Percentiles rank a stretch among this genome's conserved stretches.
Evolutionary conservation across 2,888 invertebrate species (phyloP).

Genomic region (Myathropa florea): DNA sequence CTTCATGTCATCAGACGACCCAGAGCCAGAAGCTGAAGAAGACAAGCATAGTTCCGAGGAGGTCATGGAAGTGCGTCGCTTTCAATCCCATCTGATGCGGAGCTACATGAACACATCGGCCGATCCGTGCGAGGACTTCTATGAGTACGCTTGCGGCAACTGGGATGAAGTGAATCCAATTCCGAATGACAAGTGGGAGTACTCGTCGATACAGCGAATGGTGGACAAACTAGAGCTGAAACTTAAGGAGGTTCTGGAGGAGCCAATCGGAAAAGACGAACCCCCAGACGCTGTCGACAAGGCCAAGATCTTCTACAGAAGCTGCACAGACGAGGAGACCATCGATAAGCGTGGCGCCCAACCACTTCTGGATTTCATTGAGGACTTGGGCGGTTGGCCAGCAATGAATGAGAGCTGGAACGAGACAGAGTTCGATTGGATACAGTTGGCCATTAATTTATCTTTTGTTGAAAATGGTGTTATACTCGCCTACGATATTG

Average conservation of each 20-base stretch:
- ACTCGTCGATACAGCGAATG: constrained; percentile 33
- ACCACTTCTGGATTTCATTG: constrained; percentile 47
- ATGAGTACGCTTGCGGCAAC: constrained; percentile 68
- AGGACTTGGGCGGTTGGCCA: constrained; percentile 67
- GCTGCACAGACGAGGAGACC: constrained; percentile 34
- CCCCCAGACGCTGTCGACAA: constrained; percentile 52
- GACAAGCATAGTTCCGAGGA: not conserved
- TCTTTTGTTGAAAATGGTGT: constrained; percentile 23
- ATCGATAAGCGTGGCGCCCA: constrained; percentile 18
- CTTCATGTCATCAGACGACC: not conserved
- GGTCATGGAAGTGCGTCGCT: not conserved
- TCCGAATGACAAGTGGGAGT: constrained; percentile 45
- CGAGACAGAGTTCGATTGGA: constrained; percentile 52
- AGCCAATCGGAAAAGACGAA: constrained; percentile 6
- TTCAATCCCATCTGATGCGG: constrained; percentile 36
- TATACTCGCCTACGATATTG: constrained; percentile 32
- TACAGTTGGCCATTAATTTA: constrained; percentile 29
- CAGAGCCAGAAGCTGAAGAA: not conserved
- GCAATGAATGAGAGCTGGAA: constrained; percentile 55
- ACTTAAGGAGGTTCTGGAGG: constrained; percentile 18
- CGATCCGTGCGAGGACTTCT: constrained; percentile 68
- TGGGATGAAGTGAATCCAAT: constrained; percentile 65
- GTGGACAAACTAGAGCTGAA: constrained; percentile 30
- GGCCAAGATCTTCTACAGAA: constrained; percentile 48
- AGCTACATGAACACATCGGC: constrained; percentile 55